Percentiles rank a stretch among this genome's conserved stretches.
phyloP scores from a whole-genome alignment of 2,113 vertebrate genomes.

The Motacilla tschutschensis region DNA sequence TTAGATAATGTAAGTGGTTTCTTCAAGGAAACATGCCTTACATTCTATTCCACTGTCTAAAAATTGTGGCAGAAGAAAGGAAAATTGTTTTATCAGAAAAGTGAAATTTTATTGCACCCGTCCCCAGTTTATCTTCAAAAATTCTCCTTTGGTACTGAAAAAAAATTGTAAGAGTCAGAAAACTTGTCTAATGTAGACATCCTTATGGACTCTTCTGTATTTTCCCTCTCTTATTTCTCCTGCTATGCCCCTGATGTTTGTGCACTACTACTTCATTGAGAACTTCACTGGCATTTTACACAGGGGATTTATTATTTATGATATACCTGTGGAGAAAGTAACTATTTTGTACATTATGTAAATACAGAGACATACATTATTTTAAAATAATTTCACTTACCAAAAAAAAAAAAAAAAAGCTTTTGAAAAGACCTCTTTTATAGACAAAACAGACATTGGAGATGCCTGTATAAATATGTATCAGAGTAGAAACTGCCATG shows the following conservation, averaged over 20 bases:
- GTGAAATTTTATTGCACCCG: not conserved
- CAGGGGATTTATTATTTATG: not conserved
- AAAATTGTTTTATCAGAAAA: not conserved
- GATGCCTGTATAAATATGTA: not conserved
- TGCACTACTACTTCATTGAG: not conserved
- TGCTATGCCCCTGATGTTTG: not conserved
- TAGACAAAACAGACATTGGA: not conserved
- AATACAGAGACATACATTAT: not conserved
- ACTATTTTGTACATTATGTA: not conserved
- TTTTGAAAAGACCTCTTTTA: not conserved
- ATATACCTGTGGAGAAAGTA: not conserved
- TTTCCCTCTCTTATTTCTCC: not conserved
- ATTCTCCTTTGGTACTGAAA: not conserved
- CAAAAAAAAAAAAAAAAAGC: not conserved
- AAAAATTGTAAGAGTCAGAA: not conserved
- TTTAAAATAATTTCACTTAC: not conserved
- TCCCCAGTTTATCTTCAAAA: not conserved
- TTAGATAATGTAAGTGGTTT: accelerated
- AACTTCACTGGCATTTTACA: not conserved
- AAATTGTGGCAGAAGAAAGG: not conserved
- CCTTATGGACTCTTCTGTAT: not conserved
- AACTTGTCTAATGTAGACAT: not conserved
- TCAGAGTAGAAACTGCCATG: not conserved
- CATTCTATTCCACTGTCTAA: not conserved
- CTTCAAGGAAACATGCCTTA: not conserved